Conservation (phyloP, 2,797 vertebrate genomes). For the Myotis daubentonii region DNA sequence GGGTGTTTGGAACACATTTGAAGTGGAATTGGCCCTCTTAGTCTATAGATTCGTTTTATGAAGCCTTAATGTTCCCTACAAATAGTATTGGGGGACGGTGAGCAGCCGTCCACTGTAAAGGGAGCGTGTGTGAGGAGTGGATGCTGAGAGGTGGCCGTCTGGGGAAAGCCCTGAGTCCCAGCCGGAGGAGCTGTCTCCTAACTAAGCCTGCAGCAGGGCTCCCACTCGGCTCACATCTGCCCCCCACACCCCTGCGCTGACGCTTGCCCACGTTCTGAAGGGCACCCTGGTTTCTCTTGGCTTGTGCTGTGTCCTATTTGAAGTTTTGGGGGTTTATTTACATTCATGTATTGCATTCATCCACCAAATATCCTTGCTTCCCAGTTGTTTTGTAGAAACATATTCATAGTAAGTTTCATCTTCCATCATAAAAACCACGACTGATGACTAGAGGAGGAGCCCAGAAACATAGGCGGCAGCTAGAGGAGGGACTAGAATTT, state of each 20-base stretch:
- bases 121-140: not conserved
- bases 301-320: slow-evolving; percentile 6
- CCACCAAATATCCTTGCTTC: slow-evolving; percentile 30
- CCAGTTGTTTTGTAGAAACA: slow-evolving; percentile 48
- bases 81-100: slow-evolving; percentile 43
- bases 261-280: not conserved
- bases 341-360: not conserved
- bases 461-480: not conserved
- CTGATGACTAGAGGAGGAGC: not conserved
- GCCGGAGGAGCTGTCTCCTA: slow-evolving; percentile 48
- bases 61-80: slow-evolving; percentile 9
- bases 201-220: slow-evolving; percentile 17
- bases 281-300: not conserved
- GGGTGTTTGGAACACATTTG: slow-evolving; percentile 36
- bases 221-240: not conserved
- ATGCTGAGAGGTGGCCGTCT: not conserved
- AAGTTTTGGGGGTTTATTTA: not conserved
- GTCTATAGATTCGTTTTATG: slow-evolving; percentile 54
- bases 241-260: not conserved
- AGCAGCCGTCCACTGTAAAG: not conserved
- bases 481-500: not conserved
- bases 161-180: slow-evolving; percentile 62
- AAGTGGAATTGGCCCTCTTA: slow-evolving; percentile 67
- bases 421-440: not conserved
- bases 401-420: slow-evolving; percentile 2